Evolutionary conservation across 2,888 invertebrate species (phyloP).

Genomic region (Callyntrura guangdongensis): DNA sequence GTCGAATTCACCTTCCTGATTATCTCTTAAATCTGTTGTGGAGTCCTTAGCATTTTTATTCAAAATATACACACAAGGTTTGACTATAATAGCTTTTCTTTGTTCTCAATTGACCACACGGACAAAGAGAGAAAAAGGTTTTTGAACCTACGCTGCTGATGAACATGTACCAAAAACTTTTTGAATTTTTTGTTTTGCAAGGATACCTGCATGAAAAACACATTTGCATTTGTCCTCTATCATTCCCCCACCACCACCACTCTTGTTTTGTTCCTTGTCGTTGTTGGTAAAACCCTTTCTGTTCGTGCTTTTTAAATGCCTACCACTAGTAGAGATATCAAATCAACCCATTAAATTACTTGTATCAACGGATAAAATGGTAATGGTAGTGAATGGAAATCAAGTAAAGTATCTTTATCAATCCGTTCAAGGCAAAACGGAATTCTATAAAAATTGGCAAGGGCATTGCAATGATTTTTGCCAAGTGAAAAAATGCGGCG

Average conservation of each 20-base stretch:
- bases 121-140: conserved; percentile 42
- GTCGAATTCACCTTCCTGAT: neutral
- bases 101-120: conserved; percentile 31
- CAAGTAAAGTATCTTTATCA: neutral
- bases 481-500: neutral
- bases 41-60: conserved; percentile 20
- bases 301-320: neutral
- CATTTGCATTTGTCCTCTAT: conserved; percentile 4
- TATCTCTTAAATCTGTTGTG: neutral
- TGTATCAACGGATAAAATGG: neutral
- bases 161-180: neutral
- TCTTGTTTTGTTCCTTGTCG: neutral
- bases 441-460: conserved; percentile 28
- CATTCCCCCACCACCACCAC: neutral
- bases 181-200: neutral
- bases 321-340: neutral
- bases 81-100: neutral
- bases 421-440: neutral
- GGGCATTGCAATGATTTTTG: conserved; percentile 38
- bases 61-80: neutral
- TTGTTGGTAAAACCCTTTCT: neutral
- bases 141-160: conserved; percentile 25
- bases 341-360: neutral
- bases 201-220: neutral
- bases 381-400: neutral